A percentile compares a stretch with the other conserved stretches of the same genome.
Conservation (phyloP, 2,113 vertebrate species). For the Rostratula benghalensis region DNA sequence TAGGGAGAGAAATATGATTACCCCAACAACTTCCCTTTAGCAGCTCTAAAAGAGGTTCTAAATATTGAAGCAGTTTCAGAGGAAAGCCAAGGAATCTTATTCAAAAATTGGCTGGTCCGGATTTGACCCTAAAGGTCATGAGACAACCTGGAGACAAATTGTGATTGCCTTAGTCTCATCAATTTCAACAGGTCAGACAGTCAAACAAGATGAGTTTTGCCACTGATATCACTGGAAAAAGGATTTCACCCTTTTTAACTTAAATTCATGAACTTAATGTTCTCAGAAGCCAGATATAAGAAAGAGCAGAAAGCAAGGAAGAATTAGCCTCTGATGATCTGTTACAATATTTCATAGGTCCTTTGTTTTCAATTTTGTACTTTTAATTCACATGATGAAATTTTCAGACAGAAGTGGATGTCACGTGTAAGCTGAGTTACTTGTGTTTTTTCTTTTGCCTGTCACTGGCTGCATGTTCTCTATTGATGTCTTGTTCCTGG, state of each 20-base stretch:
- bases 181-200: neutral
- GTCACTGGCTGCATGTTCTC: constrained; percentile 76
- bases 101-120: neutral
- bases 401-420: constrained; percentile 55
- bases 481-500: constrained; percentile 78
- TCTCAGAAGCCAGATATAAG: neutral
- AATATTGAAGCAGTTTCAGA: neutral
- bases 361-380: constrained; percentile 27
- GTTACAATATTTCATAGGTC: constrained; percentile 1
- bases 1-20: neutral
- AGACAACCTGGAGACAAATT: neutral
- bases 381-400: constrained; percentile 48
- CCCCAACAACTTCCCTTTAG: neutral
- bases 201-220: neutral
- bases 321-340: neutral
- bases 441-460: constrained; percentile 75
- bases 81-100: neutral
- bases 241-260: neutral
- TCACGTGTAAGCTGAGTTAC: constrained; percentile 70
- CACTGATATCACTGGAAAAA: neutral
- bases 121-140: neutral
- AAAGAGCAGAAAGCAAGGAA: neutral
- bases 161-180: neutral
- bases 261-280: neutral
- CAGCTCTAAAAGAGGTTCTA: neutral